Conservation (phyloP, 1,140 invertebrate genomes). For the Delia radicum region DNA sequence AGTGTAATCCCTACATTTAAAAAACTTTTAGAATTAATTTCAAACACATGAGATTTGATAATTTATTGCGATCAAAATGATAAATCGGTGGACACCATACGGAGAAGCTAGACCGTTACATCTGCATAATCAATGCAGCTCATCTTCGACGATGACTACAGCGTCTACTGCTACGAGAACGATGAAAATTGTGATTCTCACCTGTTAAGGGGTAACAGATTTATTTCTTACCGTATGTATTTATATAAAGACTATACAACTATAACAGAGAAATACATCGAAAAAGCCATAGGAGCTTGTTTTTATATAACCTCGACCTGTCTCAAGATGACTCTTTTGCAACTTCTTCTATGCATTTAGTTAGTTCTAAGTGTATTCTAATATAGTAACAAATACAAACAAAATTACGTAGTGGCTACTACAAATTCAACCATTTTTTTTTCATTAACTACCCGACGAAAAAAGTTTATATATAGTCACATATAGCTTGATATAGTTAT, state of each 20-base stretch:
- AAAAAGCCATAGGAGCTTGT: constrained; percentile 3
- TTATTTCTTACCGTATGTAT: neutral
- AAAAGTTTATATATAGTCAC: too few relatives aligned
- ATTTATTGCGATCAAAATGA: constrained; percentile 23
- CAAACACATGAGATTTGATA: constrained; percentile 4
- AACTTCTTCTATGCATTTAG: neutral
- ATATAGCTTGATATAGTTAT: too few relatives aligned
- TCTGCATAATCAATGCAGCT: constrained; percentile 9
- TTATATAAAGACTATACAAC: neutral
- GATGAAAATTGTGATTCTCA: neutral
- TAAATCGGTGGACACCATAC: constrained; percentile 14
- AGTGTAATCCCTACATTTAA: neutral
- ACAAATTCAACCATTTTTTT: neutral
- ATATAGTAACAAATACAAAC: neutral
- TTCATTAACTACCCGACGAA: too few relatives aligned
- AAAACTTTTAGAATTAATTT: constrained; percentile 9
- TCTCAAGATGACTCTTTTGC: constrained; percentile 30
- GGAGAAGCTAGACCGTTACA: constrained; percentile 5
- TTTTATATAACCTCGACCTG: constrained; percentile 45
- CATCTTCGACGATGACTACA: neutral
- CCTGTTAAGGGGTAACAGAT: neutral
- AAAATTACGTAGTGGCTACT: neutral
- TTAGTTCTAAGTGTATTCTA: neutral
- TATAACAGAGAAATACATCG: neutral
- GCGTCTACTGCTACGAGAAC: neutral